Conservation (phyloP, 2,113 vertebrate species). For the Calidris pygmaea region DNA sequence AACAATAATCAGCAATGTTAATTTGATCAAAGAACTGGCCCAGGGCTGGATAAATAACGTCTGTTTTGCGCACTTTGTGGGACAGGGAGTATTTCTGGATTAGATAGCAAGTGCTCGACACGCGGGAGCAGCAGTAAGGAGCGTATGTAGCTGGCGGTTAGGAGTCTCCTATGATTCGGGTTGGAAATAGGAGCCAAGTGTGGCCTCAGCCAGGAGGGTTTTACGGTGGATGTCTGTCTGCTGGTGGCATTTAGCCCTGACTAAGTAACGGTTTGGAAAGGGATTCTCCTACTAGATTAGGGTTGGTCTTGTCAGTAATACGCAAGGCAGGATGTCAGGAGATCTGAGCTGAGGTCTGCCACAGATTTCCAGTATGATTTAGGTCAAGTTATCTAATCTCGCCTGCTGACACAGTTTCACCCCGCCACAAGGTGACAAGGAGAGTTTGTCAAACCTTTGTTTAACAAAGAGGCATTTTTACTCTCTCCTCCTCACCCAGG, state of each 20-base stretch:
- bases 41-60: not conserved
- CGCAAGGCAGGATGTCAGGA: constrained; percentile 52
- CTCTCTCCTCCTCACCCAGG: not conserved
- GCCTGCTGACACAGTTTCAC: constrained; percentile 56
- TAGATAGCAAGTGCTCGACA: constrained; percentile 53
- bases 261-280: constrained; percentile 52
- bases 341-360: constrained; percentile 55
- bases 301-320: constrained; percentile 50
- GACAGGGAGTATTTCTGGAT: constrained; percentile 45
- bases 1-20: not conserved
- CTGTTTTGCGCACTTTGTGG: not conserved
- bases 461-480: not conserved
- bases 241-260: constrained; percentile 40
- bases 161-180: not conserved
- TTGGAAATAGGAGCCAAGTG: constrained; percentile 16
- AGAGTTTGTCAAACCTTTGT: not conserved
- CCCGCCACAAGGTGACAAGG: not conserved
- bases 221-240: constrained; percentile 48
- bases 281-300: constrained; percentile 59
- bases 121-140: not conserved
- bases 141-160: not conserved
- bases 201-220: constrained; percentile 27
- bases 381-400: constrained; percentile 69
- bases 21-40: constrained; percentile 12
- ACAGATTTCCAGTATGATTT: constrained; percentile 59